Evolutionary conservation across 2,797 vertebrate genomes (phyloP).

Genomic region (Hypotaenidia philippensis): DNA sequence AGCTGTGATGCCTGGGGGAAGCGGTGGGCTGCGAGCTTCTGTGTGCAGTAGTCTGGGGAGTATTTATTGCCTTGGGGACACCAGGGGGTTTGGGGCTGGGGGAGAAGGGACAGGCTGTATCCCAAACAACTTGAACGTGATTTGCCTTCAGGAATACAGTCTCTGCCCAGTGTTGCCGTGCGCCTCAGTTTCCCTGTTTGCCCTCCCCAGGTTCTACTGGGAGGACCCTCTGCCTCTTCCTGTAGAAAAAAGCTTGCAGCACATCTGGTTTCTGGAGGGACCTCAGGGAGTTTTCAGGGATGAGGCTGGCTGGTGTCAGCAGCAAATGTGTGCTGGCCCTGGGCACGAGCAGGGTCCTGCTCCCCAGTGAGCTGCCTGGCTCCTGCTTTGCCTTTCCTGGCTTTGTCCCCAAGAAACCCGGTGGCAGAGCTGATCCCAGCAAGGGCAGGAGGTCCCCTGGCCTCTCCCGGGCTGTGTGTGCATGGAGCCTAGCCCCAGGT

Average conservation of each 20-base stretch:
- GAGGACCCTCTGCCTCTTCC: background rate
- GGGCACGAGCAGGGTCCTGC: background rate
- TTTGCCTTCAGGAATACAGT: slow-evolving; percentile 12
- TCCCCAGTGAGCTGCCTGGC: rapidly evolving
- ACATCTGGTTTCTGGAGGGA: background rate
- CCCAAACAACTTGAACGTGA: background rate
- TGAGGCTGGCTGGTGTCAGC: rapidly evolving
- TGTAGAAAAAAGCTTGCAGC: background rate
- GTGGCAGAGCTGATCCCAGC: background rate
- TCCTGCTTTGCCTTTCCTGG: background rate
- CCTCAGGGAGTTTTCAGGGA: background rate
- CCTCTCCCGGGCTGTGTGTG: rapidly evolving
- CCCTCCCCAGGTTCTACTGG: background rate
- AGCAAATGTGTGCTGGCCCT: background rate
- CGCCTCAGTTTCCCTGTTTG: background rate
- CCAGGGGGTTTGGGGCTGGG: background rate
- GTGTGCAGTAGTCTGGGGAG: slow-evolving; percentile 9
- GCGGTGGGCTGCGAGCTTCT: background rate
- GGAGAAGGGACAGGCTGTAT: background rate
- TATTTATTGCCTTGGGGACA: slow-evolving; percentile 31
- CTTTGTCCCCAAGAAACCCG: background rate
- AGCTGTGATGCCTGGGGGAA: slow-evolving; percentile 83
- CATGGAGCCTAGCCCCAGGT: rapidly evolving
- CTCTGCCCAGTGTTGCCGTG: background rate
- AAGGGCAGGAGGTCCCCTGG: background rate